Base-by-base conservation (phyloP, 2,888 invertebrate species). In the Microlaimidae sp. region DNA sequence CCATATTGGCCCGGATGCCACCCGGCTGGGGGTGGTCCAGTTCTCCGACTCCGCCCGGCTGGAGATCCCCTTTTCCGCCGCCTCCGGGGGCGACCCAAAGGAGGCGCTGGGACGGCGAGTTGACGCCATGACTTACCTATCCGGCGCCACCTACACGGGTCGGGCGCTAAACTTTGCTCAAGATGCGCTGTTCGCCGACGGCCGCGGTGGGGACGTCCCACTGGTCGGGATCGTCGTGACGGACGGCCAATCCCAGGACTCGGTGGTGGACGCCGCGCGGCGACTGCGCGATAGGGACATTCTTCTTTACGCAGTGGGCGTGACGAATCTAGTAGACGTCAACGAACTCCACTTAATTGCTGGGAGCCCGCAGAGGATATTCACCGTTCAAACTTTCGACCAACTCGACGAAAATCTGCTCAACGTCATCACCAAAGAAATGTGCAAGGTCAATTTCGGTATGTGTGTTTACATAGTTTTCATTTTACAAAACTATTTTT, bases 201-300 rank as follows among this genome's bases (percentile, higher is more conserved):
- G 64, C 1, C 55, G 67, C 4, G 62, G 64, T 1, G 65, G 63
- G 1, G 58, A 61, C 23, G 63, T 70, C 1, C 70, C 70, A 1
- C 67, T 66, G 56, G 59, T 70, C 0, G 69, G 66, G 5, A 61
- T 73, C 23, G 69, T 72, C 3, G 64, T 73, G 25, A 71, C 72
- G 1, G 72, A 72, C 54, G 73, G 71, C 17, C 64, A 66, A 47
- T 70, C 70, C 27, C 69, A 63, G 26, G 46, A 59, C 43, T 24
- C 50, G 23, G 64, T 67, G 1, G 56, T 57, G 3, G 13, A 32
- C 13, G 54, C 60, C 46, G 63, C 67, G 1, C 52, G 41, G 26
- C 3, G 40, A 41, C 59, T 62, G 1, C 62, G 65, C n/a, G 60
- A 63, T 29, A 59, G 62, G 2, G 69, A 70, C 23, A 66, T 71